Conservation (phyloP, 2,797 vertebrate genomes). For the Molossus molossus region DNA sequence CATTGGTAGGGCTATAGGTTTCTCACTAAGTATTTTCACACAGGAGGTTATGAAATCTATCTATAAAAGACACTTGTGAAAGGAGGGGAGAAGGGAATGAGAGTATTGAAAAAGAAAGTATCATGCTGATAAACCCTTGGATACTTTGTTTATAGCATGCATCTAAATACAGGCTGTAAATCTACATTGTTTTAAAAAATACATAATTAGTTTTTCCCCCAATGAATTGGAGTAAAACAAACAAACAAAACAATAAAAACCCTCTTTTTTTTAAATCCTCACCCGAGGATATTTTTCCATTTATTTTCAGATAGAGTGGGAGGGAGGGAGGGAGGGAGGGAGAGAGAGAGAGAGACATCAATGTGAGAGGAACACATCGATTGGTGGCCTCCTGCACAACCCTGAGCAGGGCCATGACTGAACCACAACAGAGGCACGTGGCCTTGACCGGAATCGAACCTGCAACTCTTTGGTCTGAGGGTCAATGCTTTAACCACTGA, state of each 20-base stretch:
- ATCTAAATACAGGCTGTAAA: not conserved
- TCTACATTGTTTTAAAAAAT: not conserved
- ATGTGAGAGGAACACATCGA: too few species aligned
- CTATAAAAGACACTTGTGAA: not conserved
- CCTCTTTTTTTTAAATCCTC: too few species aligned
- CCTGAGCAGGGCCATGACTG: too few species aligned
- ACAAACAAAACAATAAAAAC: not conserved
- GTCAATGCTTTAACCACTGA: too few species aligned
- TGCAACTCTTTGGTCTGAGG: too few species aligned
- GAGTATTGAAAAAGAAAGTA: not conserved
- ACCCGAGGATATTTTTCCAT: too few species aligned
- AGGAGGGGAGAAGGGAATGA: not conserved
- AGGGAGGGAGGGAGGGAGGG: too few species aligned
- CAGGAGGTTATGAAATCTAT: not conserved
- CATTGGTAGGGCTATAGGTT: not conserved
- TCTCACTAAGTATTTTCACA: not conserved
- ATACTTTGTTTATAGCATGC: not conserved
- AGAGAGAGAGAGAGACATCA: too few species aligned
- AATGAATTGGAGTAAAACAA: not conserved
- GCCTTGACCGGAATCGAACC: too few species aligned
- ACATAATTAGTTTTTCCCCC: not conserved
- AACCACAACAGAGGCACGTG: too few species aligned
- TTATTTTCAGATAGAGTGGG: too few species aligned
- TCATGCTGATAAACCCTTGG: not conserved
- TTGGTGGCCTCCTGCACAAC: too few species aligned